Conservation (phyloP, 2,113 vertebrate genomes). For the Mesitornis unicolor region DNA sequence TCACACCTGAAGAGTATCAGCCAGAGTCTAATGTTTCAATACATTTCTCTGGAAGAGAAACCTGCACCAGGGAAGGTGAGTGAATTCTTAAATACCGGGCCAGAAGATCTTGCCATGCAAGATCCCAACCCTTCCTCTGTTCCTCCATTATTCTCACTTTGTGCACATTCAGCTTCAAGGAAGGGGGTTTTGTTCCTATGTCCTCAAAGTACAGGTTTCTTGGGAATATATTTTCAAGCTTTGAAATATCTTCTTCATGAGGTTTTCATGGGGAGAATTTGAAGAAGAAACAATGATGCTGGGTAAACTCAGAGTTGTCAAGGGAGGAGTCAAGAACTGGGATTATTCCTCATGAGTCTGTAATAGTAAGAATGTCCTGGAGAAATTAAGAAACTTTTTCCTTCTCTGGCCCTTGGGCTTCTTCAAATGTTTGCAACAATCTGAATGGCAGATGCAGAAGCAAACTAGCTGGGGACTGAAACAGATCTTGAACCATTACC, state of each 20-base stretch:
- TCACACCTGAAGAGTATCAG: not conserved
- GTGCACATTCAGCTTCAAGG: not conserved
- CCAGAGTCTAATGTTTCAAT: not conserved
- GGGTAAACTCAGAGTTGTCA: not conserved
- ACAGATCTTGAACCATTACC: not conserved
- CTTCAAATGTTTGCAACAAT: not conserved
- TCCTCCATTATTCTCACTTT: not conserved
- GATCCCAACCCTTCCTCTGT: not conserved
- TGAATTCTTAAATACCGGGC: not conserved
- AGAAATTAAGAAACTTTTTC: not conserved
- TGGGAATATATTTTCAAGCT: not conserved
- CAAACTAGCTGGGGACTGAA: not conserved
- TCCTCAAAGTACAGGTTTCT: not conserved
- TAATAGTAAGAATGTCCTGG: not conserved
- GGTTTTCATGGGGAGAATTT: not conserved
- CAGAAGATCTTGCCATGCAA: not conserved
- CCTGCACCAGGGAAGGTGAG: accelerated
- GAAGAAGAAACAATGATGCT: not conserved
- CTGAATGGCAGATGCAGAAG: not conserved
- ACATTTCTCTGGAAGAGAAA: not conserved
- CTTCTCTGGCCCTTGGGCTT: not conserved
- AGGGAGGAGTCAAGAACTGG: not conserved
- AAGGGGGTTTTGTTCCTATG: not conserved
- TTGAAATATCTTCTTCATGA: not conserved
- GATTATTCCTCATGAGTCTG: not conserved